These are phyloP conservation scores for Hypolimnas misippus DNA, from an alignment of 2,888 invertebrate genomes.

Conservation along the genomic window DNA sequence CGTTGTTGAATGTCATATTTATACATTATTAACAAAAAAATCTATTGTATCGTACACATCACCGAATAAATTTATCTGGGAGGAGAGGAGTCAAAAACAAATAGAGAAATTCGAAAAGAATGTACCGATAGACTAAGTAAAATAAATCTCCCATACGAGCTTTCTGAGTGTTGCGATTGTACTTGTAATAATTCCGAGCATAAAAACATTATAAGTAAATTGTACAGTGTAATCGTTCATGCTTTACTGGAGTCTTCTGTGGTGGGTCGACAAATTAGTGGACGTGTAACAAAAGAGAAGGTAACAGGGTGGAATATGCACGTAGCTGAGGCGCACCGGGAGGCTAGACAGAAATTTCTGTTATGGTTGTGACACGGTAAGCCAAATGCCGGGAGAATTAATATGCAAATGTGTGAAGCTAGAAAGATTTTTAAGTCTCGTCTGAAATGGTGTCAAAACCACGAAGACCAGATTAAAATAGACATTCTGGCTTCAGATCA, in stretches of 20 bases:
- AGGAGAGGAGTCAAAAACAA: slow-evolving; percentile 21
- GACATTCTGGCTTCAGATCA: no score
- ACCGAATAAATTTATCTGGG: slow-evolving; percentile 17
- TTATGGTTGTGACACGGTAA: background rate
- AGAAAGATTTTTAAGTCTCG: slow-evolving; percentile 12
- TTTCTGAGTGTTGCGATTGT: background rate
- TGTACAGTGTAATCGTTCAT: background rate
- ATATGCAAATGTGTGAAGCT: slow-evolving; percentile 9
- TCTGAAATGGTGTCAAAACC: slow-evolving; percentile 9
- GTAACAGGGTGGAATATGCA: background rate
- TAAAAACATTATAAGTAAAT: background rate
- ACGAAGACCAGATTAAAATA: no score
- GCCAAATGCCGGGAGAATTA: background rate
- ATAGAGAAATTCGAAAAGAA: slow-evolving; percentile 26
- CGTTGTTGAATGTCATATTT: slow-evolving; percentile 28
- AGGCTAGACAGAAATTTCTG: background rate
- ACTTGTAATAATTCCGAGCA: background rate
- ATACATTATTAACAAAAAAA: slow-evolving; percentile 18
- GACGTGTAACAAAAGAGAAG: background rate
- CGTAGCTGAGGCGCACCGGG: background rate
- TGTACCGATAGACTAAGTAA: background rate
- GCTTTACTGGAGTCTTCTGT: background rate
- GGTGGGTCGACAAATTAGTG: background rate
- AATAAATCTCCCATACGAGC: background rate
- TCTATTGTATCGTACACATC: background rate